These are phyloP conservation scores for Eueremaeus valkanovi DNA, from an alignment of 2,888 invertebrate species.

Conservation along the genomic window DNA sequence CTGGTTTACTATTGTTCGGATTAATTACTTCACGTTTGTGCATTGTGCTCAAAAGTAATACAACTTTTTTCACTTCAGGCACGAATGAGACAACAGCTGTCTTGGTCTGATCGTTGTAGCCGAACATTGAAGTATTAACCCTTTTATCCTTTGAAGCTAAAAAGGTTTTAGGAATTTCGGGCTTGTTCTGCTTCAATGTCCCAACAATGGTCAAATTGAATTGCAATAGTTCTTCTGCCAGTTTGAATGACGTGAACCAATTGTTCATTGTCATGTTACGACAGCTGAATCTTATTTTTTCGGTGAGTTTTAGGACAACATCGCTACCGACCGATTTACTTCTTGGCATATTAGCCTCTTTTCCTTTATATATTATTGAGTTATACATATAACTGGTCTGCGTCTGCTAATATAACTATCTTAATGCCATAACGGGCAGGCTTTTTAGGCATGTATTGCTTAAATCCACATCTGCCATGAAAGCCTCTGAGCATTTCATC, in stretches of 20 bases:
- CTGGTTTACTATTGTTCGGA: background rate
- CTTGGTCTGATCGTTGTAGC: too few relatives aligned
- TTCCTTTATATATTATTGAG: background rate
- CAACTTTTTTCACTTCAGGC: background rate
- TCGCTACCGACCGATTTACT: background rate
- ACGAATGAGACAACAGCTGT: background rate
- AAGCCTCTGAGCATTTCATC: constrained; percentile 8
- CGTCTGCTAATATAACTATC: background rate
- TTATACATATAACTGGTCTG: background rate
- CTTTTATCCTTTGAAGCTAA: too few relatives aligned
- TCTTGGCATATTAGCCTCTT: background rate
- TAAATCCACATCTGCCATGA: background rate
- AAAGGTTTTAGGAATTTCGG: background rate
- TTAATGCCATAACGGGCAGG: constrained; percentile 36
- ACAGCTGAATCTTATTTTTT: background rate
- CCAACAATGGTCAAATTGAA: background rate
- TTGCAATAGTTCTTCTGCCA: background rate
- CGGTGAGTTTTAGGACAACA: background rate
- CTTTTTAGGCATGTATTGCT: constrained; percentile 18
- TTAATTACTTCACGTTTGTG: background rate
- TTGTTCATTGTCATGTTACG: background rate
- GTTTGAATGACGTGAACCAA: background rate
- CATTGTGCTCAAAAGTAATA: background rate
- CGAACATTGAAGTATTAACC: too few relatives aligned
- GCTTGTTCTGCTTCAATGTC: background rate